Percentiles rank a stretch among this genome's conserved stretches.
phyloP scores from a whole-genome alignment of 2,888 invertebrate species.

The Andrena praecox region DNA sequence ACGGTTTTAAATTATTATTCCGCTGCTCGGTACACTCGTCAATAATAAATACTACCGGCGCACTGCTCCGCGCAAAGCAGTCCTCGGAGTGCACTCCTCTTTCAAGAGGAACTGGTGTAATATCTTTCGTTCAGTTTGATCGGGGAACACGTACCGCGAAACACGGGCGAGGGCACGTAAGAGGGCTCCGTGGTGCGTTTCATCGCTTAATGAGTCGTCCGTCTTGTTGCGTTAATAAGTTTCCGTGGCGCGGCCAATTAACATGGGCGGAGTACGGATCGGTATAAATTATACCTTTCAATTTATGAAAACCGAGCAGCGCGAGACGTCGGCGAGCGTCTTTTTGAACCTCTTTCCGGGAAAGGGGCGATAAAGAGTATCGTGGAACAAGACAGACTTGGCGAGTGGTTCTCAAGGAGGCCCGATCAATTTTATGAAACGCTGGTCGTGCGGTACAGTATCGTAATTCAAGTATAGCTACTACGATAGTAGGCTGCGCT shows the following conservation, averaged over 20 bases:
- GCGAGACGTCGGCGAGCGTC: background rate
- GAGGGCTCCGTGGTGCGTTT: background rate
- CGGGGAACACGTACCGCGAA: background rate
- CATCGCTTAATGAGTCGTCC: background rate
- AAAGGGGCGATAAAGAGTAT: background rate
- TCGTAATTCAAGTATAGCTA: background rate
- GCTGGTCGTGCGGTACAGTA: background rate
- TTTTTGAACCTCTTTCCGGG: background rate
- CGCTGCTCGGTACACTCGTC: no score
- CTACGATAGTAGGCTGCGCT: background rate
- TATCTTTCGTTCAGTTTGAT: background rate
- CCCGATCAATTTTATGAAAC: background rate
- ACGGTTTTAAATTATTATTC: no score
- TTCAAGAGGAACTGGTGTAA: background rate
- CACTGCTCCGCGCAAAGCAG: no score
- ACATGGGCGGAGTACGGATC: background rate
- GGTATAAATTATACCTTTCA: slow-evolving; percentile 5
- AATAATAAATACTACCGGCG: no score
- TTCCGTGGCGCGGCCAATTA: background rate
- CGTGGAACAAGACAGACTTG: background rate
- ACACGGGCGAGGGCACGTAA: background rate
- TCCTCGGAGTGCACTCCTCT: no score
- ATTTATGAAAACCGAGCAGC: background rate
- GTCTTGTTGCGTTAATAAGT: background rate
- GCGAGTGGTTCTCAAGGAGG: background rate